These are phyloP conservation scores for Lathronympha strigana DNA, from an alignment of 2,888 invertebrate species.

Conservation along the genomic window DNA sequence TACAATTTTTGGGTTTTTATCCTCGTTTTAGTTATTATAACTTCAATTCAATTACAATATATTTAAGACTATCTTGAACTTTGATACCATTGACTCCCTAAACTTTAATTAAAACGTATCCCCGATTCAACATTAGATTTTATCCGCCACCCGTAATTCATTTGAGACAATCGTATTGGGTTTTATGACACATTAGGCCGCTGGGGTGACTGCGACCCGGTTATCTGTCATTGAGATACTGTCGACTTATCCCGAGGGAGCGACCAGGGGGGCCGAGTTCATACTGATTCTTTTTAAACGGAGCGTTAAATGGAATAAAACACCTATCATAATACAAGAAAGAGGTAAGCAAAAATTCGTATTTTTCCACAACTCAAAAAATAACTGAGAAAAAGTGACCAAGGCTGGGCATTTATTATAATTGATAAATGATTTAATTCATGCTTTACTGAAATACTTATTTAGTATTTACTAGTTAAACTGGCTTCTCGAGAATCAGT, in stretches of 20 bases:
- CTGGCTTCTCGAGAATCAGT: no score
- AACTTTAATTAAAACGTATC: conserved; percentile 37
- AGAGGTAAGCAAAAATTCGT: not conserved
- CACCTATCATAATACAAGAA: not conserved
- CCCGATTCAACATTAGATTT: conserved; percentile 34
- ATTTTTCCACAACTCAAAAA: not conserved
- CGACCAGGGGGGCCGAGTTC: conserved; percentile 58
- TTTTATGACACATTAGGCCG: conserved; percentile 79
- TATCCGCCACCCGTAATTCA: conserved; percentile 59
- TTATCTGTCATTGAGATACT: conserved; percentile 76
- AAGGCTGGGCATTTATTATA: no score
- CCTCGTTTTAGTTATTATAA: not conserved
- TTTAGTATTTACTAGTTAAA: no score
- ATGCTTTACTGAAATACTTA: no score
- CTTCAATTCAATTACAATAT: not conserved
- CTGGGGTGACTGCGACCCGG: conserved; percentile 55
- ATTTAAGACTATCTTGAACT: not conserved
- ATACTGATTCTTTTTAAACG: conserved; percentile 49
- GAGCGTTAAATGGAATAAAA: not conserved
- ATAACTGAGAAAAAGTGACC: no score
- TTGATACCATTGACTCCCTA: not conserved
- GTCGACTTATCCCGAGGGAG: conserved; percentile 73
- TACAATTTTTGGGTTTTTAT: no score
- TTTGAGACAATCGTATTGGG: conserved; percentile 73
- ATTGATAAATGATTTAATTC: no score